phyloP scores from a whole-genome alignment of 2,113 vertebrate genomes.

The Echinops telfairi region DNA sequence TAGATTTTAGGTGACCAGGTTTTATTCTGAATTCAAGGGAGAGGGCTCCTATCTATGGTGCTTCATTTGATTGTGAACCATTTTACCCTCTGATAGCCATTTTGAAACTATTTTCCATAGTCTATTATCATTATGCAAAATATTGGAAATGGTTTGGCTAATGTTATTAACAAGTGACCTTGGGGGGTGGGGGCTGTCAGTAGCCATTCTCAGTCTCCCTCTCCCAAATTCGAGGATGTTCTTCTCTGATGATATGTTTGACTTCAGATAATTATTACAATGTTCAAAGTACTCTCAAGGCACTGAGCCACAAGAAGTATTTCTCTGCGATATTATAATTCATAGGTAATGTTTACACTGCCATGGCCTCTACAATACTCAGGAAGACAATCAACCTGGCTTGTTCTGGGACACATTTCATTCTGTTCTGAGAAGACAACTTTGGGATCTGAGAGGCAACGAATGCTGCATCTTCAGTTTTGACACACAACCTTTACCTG shows the following conservation, averaged over 20 bases:
- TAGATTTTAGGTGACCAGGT: slow-evolving; percentile 27
- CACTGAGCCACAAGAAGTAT: slow-evolving; percentile 36
- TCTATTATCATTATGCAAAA: slow-evolving; percentile 6
- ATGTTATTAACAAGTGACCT: slow-evolving; percentile 52
- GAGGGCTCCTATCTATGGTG: background rate
- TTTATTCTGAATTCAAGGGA: slow-evolving; percentile 35
- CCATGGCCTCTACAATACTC: slow-evolving; percentile 20
- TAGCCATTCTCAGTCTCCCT: background rate
- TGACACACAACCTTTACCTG: background rate
- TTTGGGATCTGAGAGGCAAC: background rate
- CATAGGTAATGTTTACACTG: slow-evolving; percentile 47
- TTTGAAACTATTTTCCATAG: slow-evolving; percentile 25
- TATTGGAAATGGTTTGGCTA: slow-evolving; percentile 1
- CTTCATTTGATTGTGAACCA: slow-evolving; percentile 42
- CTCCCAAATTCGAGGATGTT: slow-evolving; percentile 30
- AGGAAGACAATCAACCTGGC: slow-evolving; percentile 36
- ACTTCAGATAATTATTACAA: slow-evolving; percentile 60
- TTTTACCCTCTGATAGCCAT: slow-evolving; percentile 20
- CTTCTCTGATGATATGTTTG: slow-evolving; percentile 20
- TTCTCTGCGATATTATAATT: slow-evolving; percentile 52
- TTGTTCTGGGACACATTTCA: background rate
- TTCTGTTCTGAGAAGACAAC: slow-evolving; percentile 44
- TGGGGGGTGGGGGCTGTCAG: background rate
- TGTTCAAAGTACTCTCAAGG: slow-evolving; percentile 38
- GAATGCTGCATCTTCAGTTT: background rate